A percentile compares a stretch with the other conserved stretches of the same genome.
Conservation (phyloP, 2,888 invertebrate genomes). For the Crossocerus cetratus region DNA sequence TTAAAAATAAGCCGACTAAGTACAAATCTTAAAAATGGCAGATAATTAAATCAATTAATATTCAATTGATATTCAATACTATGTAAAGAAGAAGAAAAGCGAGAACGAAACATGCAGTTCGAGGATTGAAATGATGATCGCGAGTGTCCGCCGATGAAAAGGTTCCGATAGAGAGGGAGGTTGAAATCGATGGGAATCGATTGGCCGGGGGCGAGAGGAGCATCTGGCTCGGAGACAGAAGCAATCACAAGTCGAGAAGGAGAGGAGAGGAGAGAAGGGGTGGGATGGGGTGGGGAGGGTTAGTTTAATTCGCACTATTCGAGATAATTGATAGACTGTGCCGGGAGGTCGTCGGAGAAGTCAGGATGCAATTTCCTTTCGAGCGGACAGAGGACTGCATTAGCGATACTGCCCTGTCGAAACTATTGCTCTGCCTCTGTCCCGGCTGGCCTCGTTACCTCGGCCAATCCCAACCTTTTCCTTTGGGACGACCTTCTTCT, state of each 20-base stretch:
- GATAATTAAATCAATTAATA: too few relatives aligned
- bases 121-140: too few relatives aligned
- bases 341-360: slow-evolving; percentile 49
- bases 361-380: slow-evolving; percentile 66
- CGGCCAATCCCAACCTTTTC: slow-evolving; percentile 21
- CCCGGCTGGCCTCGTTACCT: slow-evolving; percentile 4
- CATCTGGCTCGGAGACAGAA: slow-evolving; percentile 68
- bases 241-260: slow-evolving; percentile 69
- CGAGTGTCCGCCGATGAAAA: too few relatives aligned
- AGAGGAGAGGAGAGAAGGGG: slow-evolving; percentile 46
- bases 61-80: too few relatives aligned
- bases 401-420: slow-evolving; percentile 59
- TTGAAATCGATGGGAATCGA: slow-evolving; percentile 65
- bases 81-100: too few relatives aligned
- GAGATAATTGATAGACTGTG: slow-evolving; percentile 71
- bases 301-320: slow-evolving; percentile 69
- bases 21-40: too few relatives aligned
- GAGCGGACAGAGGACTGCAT: slow-evolving; percentile 67
- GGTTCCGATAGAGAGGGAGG: too few relatives aligned
- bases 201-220: slow-evolving; percentile 59
- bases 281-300: slow-evolving; percentile 57
- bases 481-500: slow-evolving; percentile 35
- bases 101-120: too few relatives aligned
- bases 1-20: too few relatives aligned
- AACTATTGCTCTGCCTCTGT: slow-evolving; percentile 52